Evolutionary conservation across 2,113 vertebrate species (phyloP).

Genomic region (Sinocyclocheilus grahami): DNA sequence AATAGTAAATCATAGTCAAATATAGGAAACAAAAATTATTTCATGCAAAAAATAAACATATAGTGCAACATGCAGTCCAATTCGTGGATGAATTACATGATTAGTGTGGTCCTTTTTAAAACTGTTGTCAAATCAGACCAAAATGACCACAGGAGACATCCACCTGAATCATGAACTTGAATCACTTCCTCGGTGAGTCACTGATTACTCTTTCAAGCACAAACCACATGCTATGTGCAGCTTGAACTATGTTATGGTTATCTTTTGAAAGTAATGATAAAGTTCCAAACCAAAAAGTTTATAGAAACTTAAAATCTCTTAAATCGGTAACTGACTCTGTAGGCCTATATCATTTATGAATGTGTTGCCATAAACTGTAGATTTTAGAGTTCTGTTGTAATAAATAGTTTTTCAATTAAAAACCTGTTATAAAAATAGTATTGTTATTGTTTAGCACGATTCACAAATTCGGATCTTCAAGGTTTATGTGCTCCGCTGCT

Average conservation of each 20-base stretch:
- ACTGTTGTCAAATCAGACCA: background rate
- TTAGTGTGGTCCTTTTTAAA: background rate
- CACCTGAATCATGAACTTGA: background rate
- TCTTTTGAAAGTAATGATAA: background rate
- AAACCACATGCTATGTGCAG: background rate
- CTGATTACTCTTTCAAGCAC: background rate
- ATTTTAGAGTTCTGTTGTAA: no score
- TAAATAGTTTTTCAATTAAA: no score
- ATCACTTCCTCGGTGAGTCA: background rate
- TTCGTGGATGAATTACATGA: background rate
- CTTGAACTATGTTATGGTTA: background rate
- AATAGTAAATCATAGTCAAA: background rate
- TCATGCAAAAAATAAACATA: background rate
- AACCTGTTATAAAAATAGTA: no score
- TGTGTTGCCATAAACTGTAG: no score
- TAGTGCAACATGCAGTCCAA: background rate
- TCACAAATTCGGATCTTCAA: no score
- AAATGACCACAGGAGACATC: background rate
- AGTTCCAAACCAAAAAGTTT: no score
- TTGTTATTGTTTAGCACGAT: no score
- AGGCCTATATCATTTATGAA: no score
- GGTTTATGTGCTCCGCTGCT: no score
- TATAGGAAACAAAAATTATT: background rate
- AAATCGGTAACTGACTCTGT: no score
- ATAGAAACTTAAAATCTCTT: no score